These are phyloP conservation scores for Leucoraja erinaceus DNA, from an alignment of 2,113 vertebrate species.

Conservation along the genomic window DNA sequence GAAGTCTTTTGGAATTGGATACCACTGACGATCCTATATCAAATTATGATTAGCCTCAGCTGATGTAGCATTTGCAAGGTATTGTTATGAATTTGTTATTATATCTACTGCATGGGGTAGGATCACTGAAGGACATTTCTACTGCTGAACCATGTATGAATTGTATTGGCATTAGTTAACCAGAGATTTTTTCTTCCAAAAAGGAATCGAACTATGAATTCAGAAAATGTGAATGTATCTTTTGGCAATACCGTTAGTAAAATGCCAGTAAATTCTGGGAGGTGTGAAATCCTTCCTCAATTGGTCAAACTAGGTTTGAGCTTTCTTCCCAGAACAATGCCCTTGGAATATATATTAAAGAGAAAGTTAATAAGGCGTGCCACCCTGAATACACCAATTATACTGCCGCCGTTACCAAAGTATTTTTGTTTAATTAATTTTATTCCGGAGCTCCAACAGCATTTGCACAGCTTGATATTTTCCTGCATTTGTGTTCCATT, in stretches of 20 bases:
- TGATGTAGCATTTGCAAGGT: no score
- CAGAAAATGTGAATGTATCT: background rate
- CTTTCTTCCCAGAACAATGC: background rate
- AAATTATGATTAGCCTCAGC: background rate
- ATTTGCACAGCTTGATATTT: slow-evolving; percentile 55
- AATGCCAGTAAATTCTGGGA: background rate
- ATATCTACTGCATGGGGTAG: no score
- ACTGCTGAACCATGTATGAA: background rate
- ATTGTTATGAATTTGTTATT: background rate
- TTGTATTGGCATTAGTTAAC: background rate
- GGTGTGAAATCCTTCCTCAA: background rate
- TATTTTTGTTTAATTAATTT: slow-evolving; percentile 37
- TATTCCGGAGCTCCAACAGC: slow-evolving; percentile 44
- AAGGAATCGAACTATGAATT: background rate
- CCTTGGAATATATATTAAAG: background rate
- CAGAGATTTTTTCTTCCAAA: background rate
- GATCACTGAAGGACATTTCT: background rate
- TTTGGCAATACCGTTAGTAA: background rate
- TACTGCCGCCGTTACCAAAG: background rate
- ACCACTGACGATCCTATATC: background rate
- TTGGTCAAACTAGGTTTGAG: background rate
- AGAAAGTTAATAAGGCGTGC: slow-evolving; percentile 4
- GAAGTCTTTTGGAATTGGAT: background rate
- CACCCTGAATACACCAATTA: slow-evolving; percentile 1
- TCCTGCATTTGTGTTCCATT: slow-evolving; percentile 65